Conservation (phyloP, 2,888 invertebrate genomes). For the Masnerella sp. region DNA sequence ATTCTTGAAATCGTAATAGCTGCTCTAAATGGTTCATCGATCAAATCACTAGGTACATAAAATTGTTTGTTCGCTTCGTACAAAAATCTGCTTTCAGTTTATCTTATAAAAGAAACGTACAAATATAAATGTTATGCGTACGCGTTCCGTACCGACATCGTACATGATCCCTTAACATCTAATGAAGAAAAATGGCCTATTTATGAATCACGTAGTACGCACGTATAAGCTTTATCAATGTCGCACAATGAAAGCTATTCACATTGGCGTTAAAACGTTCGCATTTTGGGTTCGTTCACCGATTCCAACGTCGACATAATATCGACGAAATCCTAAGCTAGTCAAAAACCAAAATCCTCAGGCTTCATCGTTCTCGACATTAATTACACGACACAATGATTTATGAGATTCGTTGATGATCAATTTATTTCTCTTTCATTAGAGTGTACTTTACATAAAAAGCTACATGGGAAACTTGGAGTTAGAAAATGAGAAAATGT, state of each 20-base stretch:
- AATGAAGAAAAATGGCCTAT: slow-evolving; percentile 51
- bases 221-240: slow-evolving; percentile 45
- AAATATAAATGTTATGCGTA: slow-evolving; percentile 48
- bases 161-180: slow-evolving; percentile 42
- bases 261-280: slow-evolving; percentile 16
- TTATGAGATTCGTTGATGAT: too few species aligned
- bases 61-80: slow-evolving; percentile 44
- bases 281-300: too few species aligned
- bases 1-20: slow-evolving; percentile 38
- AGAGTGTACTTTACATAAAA: too few species aligned
- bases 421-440: too few species aligned
- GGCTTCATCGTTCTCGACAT: too few species aligned
- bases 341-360: too few species aligned
- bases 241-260: slow-evolving; percentile 57
- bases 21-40: slow-evolving; percentile 42
- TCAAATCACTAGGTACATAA: slow-evolving; percentile 44
- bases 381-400: too few species aligned
- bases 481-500: too few species aligned
- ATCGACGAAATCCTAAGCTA: too few species aligned
- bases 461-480: too few species aligned
- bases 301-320: too few species aligned
- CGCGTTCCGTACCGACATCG: slow-evolving; percentile 13
- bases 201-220: slow-evolving; percentile 40
- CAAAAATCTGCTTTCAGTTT: slow-evolving; percentile 43
- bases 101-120: slow-evolving; percentile 46